phyloP scores from a whole-genome alignment of 64 coral and sea anemone species.

The Porites australiensis region DNA sequence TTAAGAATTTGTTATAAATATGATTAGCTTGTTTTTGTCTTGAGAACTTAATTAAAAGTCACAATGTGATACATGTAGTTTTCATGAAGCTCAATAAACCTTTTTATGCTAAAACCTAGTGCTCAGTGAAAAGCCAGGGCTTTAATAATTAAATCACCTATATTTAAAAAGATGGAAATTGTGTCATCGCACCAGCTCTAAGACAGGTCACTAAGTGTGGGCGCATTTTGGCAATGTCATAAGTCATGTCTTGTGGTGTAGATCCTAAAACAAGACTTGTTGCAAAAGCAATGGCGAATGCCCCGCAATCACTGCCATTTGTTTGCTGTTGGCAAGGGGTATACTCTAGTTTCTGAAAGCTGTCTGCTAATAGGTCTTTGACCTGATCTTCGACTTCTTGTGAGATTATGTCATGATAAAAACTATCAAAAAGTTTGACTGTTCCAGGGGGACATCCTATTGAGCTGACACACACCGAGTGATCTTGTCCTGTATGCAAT shows the following conservation, averaged over 20 bases:
- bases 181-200: neutral
- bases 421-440: constrained; percentile 37
- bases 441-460: constrained; percentile 10
- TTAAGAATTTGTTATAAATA: neutral
- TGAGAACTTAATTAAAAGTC: neutral
- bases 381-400: constrained; percentile 55
- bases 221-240: constrained; percentile 45
- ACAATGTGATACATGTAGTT: too few relatives aligned
- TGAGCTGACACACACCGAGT: constrained; percentile 48
- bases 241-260: constrained; percentile 14
- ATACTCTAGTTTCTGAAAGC: neutral
- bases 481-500: constrained; percentile 30
- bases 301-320: constrained; percentile 48
- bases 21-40: neutral
- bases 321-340: constrained; percentile 38
- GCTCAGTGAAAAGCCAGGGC: too few relatives aligned
- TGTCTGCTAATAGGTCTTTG: neutral
- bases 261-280: constrained; percentile 30
- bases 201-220: constrained; percentile 32
- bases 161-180: too few relatives aligned
- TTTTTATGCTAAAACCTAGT: too few relatives aligned
- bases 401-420: constrained; percentile 47
- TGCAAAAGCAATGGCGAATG: constrained; percentile 59
- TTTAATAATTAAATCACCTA: too few relatives aligned
- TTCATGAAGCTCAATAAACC: too few relatives aligned